Evolutionary conservation across 2,113 vertebrate genomes (phyloP), one percentile per base, ranked within the genome.

Genomic region (Burhinus bistriatus): DNA sequence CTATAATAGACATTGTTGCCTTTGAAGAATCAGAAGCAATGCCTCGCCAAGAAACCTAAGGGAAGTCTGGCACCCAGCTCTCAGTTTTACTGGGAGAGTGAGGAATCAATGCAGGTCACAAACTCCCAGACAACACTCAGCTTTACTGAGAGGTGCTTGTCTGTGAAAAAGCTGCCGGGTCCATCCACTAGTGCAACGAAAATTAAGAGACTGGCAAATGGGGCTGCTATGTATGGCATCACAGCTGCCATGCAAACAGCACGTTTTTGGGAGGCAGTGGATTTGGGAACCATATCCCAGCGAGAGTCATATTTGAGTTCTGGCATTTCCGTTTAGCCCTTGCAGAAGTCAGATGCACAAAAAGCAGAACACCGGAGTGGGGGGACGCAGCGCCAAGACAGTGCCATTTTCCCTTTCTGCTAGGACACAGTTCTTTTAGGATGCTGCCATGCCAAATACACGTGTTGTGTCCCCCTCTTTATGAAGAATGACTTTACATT

Each of bases 301-400:
- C 0, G 0, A 45, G 12, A 25, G 22, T 21, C 12, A 8, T 0
- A 5, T n/a, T 51, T 11, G 44, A 9, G 52, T 64, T 88, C 57
- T 10, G 54, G 36, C 14, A 22, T 32, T 85, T 58, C 30, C 11
- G 5, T 12, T 66, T 30, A 71, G 25, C 32, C 45, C 58, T 47
- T 1, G 36, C n/a, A n/a, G n/a, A n/a, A n/a, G 4, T 64, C 32
- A 49, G 20, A 20, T 2, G n/a, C 51, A 18, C 29, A 64, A 55
- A n/a, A 57, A 21, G 7, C 36, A 18, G 1, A 49, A 44, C 12
- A n/a, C 5, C 1, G 9, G 51, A 65, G 7, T 3, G 1, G 3
- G 8, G 29, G 21, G 15, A 38, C 9, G n/a, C 16, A 30, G 72
- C 1, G 2, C 10, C 23, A 7, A 45, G n/a, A 25, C 11, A 29